Evolutionary conservation across 2,797 vertebrate genomes (phyloP).

Genomic region (Rhincodon typus): DNA sequence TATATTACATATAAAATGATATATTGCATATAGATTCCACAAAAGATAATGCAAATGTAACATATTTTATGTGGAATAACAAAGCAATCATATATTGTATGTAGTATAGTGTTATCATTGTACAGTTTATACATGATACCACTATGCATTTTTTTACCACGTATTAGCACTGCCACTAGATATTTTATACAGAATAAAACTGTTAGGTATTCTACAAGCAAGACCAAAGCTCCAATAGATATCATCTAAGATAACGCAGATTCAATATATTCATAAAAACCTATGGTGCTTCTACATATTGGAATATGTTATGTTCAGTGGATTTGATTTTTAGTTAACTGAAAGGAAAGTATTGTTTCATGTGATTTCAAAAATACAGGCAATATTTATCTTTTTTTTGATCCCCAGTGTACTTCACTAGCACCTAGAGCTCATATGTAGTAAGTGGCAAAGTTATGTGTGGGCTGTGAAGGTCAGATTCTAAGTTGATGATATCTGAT

Average conservation of each 20-base stretch:
- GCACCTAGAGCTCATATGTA: neutral
- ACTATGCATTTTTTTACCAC: neutral
- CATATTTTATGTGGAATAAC: neutral
- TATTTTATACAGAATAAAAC: neutral
- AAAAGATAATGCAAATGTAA: neutral
- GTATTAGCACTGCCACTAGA: neutral
- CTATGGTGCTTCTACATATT: neutral
- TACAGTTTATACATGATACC: neutral
- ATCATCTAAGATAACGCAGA: neutral
- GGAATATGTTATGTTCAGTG: neutral
- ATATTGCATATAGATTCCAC: neutral
- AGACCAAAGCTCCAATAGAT: neutral
- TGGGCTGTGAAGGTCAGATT: conserved; percentile 20
- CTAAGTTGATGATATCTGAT: neutral
- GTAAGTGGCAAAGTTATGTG: neutral
- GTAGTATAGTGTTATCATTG: neutral
- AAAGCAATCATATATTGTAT: neutral
- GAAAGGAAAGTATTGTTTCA: neutral
- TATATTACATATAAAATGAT: neutral
- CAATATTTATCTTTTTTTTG: conserved; percentile 14
- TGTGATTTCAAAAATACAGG: neutral
- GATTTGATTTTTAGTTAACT: neutral
- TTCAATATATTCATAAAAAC: neutral
- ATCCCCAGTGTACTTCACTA: neutral
- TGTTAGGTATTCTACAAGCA: neutral